Evolutionary conservation across 2,113 vertebrate genomes (phyloP).

Genomic region (Pomatorhinus ruficollis): DNA sequence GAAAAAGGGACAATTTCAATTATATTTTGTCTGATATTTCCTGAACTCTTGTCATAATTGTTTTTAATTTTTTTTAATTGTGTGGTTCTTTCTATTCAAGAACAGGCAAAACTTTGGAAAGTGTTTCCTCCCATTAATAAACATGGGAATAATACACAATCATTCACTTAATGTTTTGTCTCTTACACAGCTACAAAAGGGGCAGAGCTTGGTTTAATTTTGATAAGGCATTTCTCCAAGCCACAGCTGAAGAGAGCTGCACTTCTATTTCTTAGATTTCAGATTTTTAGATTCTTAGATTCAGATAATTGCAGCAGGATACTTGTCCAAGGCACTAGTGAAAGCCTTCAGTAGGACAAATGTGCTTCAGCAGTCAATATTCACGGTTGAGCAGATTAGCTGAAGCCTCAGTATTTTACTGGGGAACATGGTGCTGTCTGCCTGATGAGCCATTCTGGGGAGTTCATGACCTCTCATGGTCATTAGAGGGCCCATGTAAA

Average conservation of each 20-base stretch:
- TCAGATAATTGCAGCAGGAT: neutral
- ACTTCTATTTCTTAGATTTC: constrained; percentile 42
- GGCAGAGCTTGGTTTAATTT: constrained; percentile 14
- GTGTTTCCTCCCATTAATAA: neutral
- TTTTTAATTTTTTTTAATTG: neutral
- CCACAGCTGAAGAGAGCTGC: neutral
- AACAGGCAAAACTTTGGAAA: neutral
- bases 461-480: neutral
- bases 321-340: neutral
- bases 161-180: neutral
- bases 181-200: neutral
- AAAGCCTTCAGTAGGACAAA: constrained; percentile 16
- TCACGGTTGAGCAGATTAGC: neutral
- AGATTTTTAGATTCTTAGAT: neutral
- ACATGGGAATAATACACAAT: neutral
- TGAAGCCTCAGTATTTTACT: neutral
- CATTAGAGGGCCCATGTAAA: neutral
- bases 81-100: neutral
- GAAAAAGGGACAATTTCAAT: neutral
- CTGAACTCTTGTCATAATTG: neutral
- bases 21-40: neutral
- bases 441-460: neutral
- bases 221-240: neutral
- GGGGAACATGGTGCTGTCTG: neutral
- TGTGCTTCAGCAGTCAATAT: neutral